Base-by-base conservation (phyloP, 2,888 invertebrate genomes). In the Perizoma affinitatum region DNA sequence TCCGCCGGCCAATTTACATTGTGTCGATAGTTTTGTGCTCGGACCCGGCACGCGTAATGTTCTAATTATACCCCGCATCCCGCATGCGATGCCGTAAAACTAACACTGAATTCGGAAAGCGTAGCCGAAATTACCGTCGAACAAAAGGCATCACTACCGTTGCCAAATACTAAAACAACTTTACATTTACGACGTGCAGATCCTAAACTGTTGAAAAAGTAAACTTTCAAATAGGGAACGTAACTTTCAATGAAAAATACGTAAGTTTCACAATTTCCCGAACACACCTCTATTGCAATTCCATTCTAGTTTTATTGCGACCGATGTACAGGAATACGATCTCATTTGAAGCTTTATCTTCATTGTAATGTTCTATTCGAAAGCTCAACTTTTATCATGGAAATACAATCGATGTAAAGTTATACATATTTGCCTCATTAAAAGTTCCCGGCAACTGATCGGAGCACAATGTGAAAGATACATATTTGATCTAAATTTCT, bases 1-100 rank as follows among this genome's bases (percentile, higher is more conserved):
- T 88, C 86, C 82, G 80, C 80, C 78, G 74, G 78, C 80, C 83
- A 84, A 87, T 89, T 87, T 86, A 86, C 85, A 87, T 80, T 78
- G 82, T 82, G 81, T 78, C 79, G 78, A 80, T 82, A 88, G 88
- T 88, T 87, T 86, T 88, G 86, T 85, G 73, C 68, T 64, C 74
- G 68, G 73, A 70, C 72, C 74, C 73, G 72, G 73, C 71, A 73
- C 74, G 71, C 61, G 72, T 77, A 74, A 80, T 76, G 77, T 71
- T 76, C 76, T 84, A 82, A 86, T 85, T 83, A 82, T 77, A 75
- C 69, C 65, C 44, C 50, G 45, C 49, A 57, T 42, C 58, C 58
- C 57, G 43, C 57, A 58, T 61, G 48, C 56, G 56, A 57, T 40
- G 35, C 55, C 63, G 58, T 58, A 52, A 58, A 58, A 58, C 55